A percentile compares a stretch with the other conserved stretches of the same genome.
Evolutionary conservation across 1,140 invertebrate genomes (phyloP).

Genomic region (Drosophila kikkawai): DNA sequence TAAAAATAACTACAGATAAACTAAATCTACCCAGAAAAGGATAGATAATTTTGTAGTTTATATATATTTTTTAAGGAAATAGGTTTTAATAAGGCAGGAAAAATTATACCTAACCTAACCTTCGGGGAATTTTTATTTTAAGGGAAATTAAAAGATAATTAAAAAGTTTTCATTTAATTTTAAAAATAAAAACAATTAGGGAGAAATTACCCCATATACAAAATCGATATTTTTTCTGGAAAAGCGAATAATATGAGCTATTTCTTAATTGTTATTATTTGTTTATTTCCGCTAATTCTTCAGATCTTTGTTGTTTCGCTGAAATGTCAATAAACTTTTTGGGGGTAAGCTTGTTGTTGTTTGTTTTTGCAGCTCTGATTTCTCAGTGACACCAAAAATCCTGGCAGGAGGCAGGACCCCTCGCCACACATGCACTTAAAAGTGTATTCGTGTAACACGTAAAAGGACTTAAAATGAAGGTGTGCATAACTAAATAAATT

Average conservation of each 20-base stretch:
- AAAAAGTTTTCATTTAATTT: too few species aligned
- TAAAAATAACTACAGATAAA: too few species aligned
- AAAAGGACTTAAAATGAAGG: conserved; percentile 77
- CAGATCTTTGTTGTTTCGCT: neutral
- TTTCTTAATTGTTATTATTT: neutral
- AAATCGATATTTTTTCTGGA: neutral
- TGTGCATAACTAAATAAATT: conserved; percentile 83
- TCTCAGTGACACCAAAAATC: conserved; percentile 24
- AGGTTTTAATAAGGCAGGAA: too few species aligned
- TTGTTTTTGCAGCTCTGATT: conserved; percentile 21
- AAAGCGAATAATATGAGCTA: neutral
- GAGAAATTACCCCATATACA: neutral
- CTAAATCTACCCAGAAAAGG: too few species aligned
- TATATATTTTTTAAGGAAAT: too few species aligned
- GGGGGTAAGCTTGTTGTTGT: neutral
- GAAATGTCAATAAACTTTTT: conserved; percentile 33
- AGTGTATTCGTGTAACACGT: conserved; percentile 75
- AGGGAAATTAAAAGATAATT: too few species aligned
- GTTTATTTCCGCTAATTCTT: neutral
- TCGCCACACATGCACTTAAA: conserved; percentile 51
- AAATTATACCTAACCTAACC: too few species aligned
- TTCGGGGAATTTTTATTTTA: too few species aligned
- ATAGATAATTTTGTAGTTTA: too few species aligned
- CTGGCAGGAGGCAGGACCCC: neutral
- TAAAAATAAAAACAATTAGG: too few species aligned